Base-by-base conservation (phyloP, 2,888 invertebrate species). In the Ormyrus pomaceus region DNA sequence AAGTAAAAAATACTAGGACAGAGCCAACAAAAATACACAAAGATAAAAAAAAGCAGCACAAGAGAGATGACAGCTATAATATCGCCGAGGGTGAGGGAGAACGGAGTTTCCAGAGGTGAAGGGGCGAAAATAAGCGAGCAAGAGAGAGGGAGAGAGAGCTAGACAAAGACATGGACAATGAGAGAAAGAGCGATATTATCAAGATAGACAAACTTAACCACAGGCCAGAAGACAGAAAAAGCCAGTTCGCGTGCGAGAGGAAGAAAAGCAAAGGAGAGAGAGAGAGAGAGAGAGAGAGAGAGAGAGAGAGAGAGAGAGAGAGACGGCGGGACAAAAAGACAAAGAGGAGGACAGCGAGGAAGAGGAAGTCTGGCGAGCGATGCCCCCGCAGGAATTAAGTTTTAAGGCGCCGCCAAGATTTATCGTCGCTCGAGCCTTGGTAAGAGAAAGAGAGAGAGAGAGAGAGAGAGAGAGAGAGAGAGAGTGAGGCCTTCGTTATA, bases 341-440 rank as follows among this genome's bases (percentile, higher is more conserved):
- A 62, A 10, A 62, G 19, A n/a, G 34, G 34, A 34, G 34, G 34
- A 34, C 34, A 34, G 34, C 2, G n/a, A 46, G 45, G 34, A 58
- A 51, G 59, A 11, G 61, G 34, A 53, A 61, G 51, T 46, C 34
- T 34, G 34, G 34, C 34, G 34, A 34, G 34, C 74, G 69, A 66
- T 65, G 81, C 77, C 72, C 82, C 83, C 83, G 45, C 79, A 82
- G 84, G 84, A 85, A 84, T 85, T 83, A 86, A 85, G 85, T 86
- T 86, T 87, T 86, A 86, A 86, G 86, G 84, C 84, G 82, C 86
- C 83, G 78, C 82, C 75, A 82, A 83, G 86, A 87, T 87, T 87
- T 86, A 86, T 86, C 80, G 76, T 58, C 83, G 83, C 79, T 62
- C 9, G 51, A 55, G 46, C 58, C 34, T 34, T 4, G 34, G 34